Evolutionary conservation across 23 tunicate species (phyloP).

Genomic region (Styela clava): DNA sequence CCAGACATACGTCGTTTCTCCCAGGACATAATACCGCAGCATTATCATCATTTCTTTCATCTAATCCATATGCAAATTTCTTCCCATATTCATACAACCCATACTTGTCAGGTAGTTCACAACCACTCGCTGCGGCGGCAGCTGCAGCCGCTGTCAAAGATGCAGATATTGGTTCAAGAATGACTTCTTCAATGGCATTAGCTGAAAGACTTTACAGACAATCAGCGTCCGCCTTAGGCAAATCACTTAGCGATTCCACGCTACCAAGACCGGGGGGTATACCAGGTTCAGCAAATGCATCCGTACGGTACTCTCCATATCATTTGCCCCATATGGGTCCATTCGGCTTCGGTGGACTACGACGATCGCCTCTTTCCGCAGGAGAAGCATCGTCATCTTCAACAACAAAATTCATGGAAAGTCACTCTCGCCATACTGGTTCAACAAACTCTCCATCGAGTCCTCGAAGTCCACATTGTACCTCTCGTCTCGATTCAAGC

Average conservation of each 20-base stretch:
- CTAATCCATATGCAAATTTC: constrained; percentile 75
- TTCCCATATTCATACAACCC: constrained; percentile 58
- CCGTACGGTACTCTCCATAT: constrained; percentile 25
- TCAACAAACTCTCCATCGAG: constrained; percentile 41
- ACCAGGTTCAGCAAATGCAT: constrained; percentile 29
- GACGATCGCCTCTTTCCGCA: constrained; percentile 5
- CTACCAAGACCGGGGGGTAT: constrained; percentile 31
- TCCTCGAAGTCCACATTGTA: constrained; percentile 18
- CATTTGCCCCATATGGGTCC: constrained; percentile 7
- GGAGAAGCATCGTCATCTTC: neutral
- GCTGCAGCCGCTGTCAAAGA: constrained; percentile 48
- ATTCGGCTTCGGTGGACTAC: neutral
- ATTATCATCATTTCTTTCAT: constrained; percentile 53
- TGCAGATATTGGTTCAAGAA: constrained; percentile 24
- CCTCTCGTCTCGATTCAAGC: constrained; percentile 35
- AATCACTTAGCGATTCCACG: constrained; percentile 7
- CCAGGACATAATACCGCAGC: constrained; percentile 23
- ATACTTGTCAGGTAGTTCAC: constrained; percentile 1
- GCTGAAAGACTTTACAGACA: constrained; percentile 75
- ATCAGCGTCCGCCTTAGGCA: constrained; percentile 22
- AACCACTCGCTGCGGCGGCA: constrained; percentile 50
- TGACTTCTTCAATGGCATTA: constrained; percentile 45
- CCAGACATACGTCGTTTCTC: constrained; percentile 35
- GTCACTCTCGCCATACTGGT: constrained; percentile 16
- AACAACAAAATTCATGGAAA: constrained; percentile 2